phyloP scores from a whole-genome alignment of 1,140 invertebrate species.

The Copidosoma floridanum region DNA sequence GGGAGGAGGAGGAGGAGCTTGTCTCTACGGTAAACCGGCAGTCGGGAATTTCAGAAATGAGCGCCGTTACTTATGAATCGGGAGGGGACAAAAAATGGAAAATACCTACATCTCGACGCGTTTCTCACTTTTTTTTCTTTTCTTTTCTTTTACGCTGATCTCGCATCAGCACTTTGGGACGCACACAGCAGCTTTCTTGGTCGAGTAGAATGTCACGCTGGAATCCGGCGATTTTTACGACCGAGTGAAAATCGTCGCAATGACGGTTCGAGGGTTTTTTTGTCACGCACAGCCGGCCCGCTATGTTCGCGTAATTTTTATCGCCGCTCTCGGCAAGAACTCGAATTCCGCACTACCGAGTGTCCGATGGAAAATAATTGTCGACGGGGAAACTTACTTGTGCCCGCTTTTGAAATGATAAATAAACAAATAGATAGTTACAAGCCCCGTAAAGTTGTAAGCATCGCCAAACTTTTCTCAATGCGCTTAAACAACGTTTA shows the following conservation, averaged over 20 bases:
- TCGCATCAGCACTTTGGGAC: too few relatives aligned
- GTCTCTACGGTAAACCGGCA: neutral
- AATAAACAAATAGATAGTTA: too few relatives aligned
- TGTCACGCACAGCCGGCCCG: neutral
- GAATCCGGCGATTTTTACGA: conserved; percentile 1
- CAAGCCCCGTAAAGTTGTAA: too few relatives aligned
- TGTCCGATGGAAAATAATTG: too few relatives aligned
- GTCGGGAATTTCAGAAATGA: conserved; percentile 11
- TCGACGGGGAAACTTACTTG: too few relatives aligned
- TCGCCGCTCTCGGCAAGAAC: too few relatives aligned
- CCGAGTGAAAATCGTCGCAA: neutral
- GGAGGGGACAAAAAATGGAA: neutral
- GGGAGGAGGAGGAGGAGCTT: conserved; percentile 2
- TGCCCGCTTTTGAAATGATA: too few relatives aligned
- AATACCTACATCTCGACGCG: neutral
- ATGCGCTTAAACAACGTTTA: too few relatives aligned
- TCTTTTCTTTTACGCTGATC: too few relatives aligned
- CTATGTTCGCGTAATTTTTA: conserved; percentile 12
- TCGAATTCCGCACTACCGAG: too few relatives aligned
- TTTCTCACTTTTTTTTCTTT: too few relatives aligned
- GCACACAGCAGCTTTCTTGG: neutral
- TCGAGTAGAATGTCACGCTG: neutral
- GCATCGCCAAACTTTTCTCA: too few relatives aligned
- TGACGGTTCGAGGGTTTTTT: neutral
- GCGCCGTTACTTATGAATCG: conserved; percentile 19